Evolutionary conservation across 2,113 vertebrate species (phyloP), one percentile per base, ranked within the genome.

Genomic region (Pterocles gutturalis): DNA sequence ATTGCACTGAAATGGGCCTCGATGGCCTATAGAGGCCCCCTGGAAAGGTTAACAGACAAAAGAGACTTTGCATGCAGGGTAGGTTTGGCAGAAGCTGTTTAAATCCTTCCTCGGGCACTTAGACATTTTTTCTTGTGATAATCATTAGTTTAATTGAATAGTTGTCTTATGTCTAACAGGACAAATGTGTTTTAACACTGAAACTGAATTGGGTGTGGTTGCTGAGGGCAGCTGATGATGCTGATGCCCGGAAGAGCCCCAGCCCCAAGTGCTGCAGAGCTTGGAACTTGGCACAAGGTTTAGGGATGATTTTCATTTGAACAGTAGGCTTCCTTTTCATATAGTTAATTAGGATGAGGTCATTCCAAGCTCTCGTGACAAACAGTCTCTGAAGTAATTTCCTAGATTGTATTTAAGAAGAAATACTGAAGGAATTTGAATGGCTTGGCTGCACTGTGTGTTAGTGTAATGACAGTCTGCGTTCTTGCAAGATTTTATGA

Each of bases 1-100:
- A 7, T 83, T 48, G 38, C 16, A 24, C 17, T 1, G 3, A 43
- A 77, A 46, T 17, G 19, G 25, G 11, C 41, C 12, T 41, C 41
- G 41, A 41, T 41, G 41, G 41, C 41, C 61, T 80, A 14, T 76
- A 64, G 79, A 76, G 20, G 12, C 53, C 48, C 22, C 1, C 6
- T 51, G 62, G 17, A 45, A 61, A 58, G 9, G 8, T 67, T 46
- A 67, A 62, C 5, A 11, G 4, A 18, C 31, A 21, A 31, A 58
- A 60, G 21, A 80, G 26, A 13, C 25, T 77, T 45, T 2, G 8
- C 53, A 13, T 4, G 20, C 16, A 15, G 26, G 22, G 31, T 41
- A 90, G 88, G 92, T 89, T 96, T 96, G 60, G 46, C 70, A 79
- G 80, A 94, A 76, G 72, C 84, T 46, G 48, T 93, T 93, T 93